A percentile compares a stretch with the other conserved stretches of the same genome.
Evolutionary conservation across 2,113 vertebrate genomes (phyloP).

Genomic region (Phoenicopterus ruber): DNA sequence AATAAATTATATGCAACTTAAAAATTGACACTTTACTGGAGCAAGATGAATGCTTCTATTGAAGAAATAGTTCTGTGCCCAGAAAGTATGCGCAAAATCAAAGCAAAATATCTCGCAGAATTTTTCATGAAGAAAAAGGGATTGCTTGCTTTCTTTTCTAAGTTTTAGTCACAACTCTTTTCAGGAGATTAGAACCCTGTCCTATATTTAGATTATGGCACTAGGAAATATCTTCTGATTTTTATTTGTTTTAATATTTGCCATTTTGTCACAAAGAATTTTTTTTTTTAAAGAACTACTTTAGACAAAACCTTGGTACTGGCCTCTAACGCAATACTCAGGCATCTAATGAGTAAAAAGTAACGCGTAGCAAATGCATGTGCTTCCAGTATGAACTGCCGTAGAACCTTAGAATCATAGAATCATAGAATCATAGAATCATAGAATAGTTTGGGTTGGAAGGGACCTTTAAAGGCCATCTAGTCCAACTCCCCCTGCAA

Average conservation of each 20-base stretch:
- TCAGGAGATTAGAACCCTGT: fast-evolving
- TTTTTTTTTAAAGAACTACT: neutral
- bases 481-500: too few species aligned
- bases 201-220: neutral
- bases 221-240: neutral
- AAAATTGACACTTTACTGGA: neutral
- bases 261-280: neutral
- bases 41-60: neutral
- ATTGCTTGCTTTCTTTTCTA: neutral
- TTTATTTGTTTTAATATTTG: neutral
- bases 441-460: too few species aligned
- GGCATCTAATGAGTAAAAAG: neutral
- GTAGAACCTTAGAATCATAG: too few species aligned
- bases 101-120: neutral
- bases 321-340: neutral
- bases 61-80: neutral
- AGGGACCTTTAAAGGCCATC: too few species aligned
- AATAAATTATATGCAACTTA: neutral
- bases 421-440: too few species aligned
- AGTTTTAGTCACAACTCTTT: neutral
- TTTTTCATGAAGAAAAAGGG: neutral
- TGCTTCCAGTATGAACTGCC: neutral
- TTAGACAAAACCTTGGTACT: neutral
- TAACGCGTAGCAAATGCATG: neutral
- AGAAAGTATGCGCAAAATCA: neutral